Conservation (phyloP, 2,113 vertebrate genomes). For the Ciconia stormi region DNA sequence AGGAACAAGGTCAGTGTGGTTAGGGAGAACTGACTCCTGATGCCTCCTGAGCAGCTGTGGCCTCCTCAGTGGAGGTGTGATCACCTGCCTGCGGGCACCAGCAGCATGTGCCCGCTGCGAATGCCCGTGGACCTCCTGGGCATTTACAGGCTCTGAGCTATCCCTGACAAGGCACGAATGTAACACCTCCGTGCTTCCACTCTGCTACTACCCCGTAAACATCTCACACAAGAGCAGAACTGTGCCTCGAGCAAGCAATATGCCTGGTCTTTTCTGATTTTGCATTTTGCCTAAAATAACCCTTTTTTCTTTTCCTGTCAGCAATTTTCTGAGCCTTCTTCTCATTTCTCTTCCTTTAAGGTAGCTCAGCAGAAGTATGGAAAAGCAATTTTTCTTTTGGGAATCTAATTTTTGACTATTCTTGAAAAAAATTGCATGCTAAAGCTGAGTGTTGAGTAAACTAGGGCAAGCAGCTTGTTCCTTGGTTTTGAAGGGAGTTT, state of each 20-base stretch:
- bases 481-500: background rate
- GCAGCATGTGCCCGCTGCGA: background rate
- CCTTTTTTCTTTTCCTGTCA: background rate
- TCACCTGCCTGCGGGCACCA: background rate
- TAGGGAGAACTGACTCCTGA: background rate
- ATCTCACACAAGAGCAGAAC: background rate
- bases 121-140: background rate
- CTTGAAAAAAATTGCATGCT: background rate
- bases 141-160: background rate
- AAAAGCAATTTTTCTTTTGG: background rate
- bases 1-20: background rate
- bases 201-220: background rate
- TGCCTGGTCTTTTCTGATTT: background rate
- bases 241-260: background rate
- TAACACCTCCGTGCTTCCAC: background rate
- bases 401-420: background rate
- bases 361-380: background rate
- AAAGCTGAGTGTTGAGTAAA: background rate
- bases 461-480: background rate
- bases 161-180: fast-evolving
- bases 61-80: background rate
- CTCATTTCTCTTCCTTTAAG: background rate
- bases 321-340: background rate
- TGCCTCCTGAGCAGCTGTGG: background rate
- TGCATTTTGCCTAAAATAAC: background rate